Evolutionary conservation across 2,888 invertebrate genomes (phyloP), one percentile per base, ranked within the genome.

Genomic region (Pyralis farinalis): DNA sequence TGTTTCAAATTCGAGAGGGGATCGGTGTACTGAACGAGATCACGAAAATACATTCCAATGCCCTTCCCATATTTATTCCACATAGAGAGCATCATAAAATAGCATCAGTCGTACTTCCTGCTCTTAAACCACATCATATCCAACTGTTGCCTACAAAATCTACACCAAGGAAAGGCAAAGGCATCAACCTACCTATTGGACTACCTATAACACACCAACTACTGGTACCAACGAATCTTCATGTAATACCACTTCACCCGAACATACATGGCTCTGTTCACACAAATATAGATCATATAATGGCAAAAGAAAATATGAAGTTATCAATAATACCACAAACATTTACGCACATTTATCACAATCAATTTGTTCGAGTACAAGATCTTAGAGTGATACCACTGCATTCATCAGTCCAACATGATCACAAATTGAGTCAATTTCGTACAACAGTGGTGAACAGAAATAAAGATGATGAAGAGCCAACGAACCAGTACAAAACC

Each of bases 371-470:
- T 9, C 74, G 78, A 7, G 44, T 78, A 0, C 82, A 80, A 16
- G 85, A 87, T 40, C 44, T 86, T 29, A 74, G 82, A 0, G 86
- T 87, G 0, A 76, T 87, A 51, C 86, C 86, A 1, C 33, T 87
- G 12, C 79, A 77, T 31, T 70, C 70, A 35, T 56, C 64, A 3
- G 50, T 51, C 0, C 55, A 63, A 12, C 57, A 58, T 7, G 62
- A 66, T 7, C 54, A 55, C 21, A 70, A 68, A 42, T 11, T 61
- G 1, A 59, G 55, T 8, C 71, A 65, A 37, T 68, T 63, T 30
- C 59, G 66, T 31, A 43, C 49, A 0, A 43, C 59, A 38, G 59
- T 59, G 46, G 67, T 73, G 34, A 72, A 65, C 37, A 63, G 54
- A 7, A 59, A 69, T 0, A 46, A 44, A 7, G 65, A 69, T 9